These are phyloP conservation scores for Dasyprocta punctata DNA, from an alignment of 2,113 vertebrate species.

Conservation along the genomic window DNA sequence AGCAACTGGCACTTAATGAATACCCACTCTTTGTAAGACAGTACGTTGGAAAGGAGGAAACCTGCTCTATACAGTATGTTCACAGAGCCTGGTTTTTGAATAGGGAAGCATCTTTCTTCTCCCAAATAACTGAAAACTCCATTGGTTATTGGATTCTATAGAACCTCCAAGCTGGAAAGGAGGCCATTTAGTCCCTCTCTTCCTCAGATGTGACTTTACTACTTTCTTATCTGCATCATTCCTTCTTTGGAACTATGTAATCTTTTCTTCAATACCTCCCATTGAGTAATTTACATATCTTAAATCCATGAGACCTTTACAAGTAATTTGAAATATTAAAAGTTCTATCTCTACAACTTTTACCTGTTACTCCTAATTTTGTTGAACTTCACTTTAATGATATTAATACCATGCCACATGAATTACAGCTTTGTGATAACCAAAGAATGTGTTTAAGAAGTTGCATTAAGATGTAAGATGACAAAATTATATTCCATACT, in stretches of 20 bases:
- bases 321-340: background rate
- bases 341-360: background rate
- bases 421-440: background rate
- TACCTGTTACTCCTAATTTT: background rate
- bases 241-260: background rate
- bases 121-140: background rate
- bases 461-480: background rate
- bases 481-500: background rate
- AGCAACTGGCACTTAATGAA: background rate
- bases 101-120: background rate
- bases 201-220: background rate
- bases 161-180: background rate
- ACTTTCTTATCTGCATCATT: background rate
- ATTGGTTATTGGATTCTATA: background rate
- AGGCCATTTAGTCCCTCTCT: background rate
- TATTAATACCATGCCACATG: background rate
- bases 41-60: background rate
- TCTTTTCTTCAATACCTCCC: background rate
- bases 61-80: background rate
- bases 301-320: background rate
- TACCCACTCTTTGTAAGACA: background rate
- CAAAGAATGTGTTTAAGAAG: conserved; percentile 1
- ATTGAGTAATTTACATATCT: background rate
- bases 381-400: background rate
- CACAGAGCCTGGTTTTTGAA: background rate